phyloP scores from a whole-genome alignment of 2,797 vertebrate species.

The Arrhamphus sclerolepis region DNA sequence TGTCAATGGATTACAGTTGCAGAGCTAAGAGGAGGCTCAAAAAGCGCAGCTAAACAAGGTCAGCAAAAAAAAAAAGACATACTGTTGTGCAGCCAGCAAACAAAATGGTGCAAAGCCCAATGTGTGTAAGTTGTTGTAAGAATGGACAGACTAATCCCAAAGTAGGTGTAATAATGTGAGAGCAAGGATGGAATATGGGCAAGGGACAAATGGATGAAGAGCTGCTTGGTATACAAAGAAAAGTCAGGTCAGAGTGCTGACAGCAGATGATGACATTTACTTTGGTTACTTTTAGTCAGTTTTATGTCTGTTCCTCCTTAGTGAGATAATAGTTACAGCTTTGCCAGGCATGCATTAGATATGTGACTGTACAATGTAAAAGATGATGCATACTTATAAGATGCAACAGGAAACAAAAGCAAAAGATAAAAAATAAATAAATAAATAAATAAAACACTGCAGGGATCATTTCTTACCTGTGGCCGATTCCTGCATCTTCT shows the following conservation, averaged over 20 bases:
- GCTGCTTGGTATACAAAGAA: constrained; percentile 27
- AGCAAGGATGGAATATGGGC: constrained; percentile 50
- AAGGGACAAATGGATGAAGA: constrained; percentile 44
- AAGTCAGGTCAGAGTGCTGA: constrained; percentile 20
- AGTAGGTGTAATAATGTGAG: constrained; percentile 70
- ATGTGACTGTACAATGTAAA: constrained; percentile 3
- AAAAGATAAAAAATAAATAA: constrained; percentile 7
- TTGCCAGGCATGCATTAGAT: constrained; percentile 1
- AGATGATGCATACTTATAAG: constrained; percentile 13
- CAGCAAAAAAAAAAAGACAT: constrained; percentile 63
- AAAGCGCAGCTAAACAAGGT: constrained; percentile 70
- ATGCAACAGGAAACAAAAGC: background rate
- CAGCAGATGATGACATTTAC: background rate
- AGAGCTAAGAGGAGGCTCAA: constrained; percentile 52
- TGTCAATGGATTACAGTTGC: constrained; percentile 69
- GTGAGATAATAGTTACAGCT: constrained; percentile 11
- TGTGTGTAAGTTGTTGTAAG: constrained; percentile 56
- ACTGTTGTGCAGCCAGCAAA: constrained; percentile 64
- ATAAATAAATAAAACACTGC: background rate
- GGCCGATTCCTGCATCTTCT: constrained; percentile 96
- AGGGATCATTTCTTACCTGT: constrained; percentile 81
- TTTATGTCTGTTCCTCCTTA: background rate
- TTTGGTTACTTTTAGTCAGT: background rate
- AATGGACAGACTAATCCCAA: constrained; percentile 86
- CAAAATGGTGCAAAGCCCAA: constrained; percentile 68